Base-by-base conservation (phyloP, 2,113 vertebrate genomes). In the Catagonus wagneri region DNA sequence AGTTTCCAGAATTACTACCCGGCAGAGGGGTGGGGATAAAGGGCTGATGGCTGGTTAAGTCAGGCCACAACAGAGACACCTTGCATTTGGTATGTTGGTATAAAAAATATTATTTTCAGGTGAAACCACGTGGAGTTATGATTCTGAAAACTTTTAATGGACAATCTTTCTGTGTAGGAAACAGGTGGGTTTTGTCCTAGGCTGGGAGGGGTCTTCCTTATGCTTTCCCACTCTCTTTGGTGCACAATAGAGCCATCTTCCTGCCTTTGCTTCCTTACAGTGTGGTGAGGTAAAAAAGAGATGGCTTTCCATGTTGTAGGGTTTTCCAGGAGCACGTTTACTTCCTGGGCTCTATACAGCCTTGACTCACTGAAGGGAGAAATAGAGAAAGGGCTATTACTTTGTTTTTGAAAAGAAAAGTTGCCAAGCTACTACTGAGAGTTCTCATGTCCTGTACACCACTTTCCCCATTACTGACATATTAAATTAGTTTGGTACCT, bases 361-460 rank as follows among this genome's bases (percentile, higher is more conserved):
- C 6, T 44, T 32, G 19, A 19, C 52, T 60, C 6, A 29, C 0
- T 79, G 23, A 34, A 19, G 7, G 13, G 6, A 22, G n/a, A 29
- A 29, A 69, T 7, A 84, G 6, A 2, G 23, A 23, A 56, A 3
- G 74, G 44, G 72, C 1, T 56, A 32, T 65, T 68, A 54, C 7
- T 39, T 68, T 44, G 10, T 32, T 60, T 61, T 74, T 13, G 13
- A 44, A 61, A 72, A 83, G 15, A 66, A 86, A 76, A 80, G 27
- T 54, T 79, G 14, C 11, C 36, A 1, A 15, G 8, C 19, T 50
- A 50, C 2, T 54, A 32, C 56, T 74, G 3, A 90, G 34, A 29
- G 5, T 68, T 44, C 17, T 6, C 2, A 0, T 16, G 27, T 25
- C 14, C 2, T 0, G 10, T 4, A 2, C 16, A 32, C 0, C 19